Percentiles rank a stretch among this genome's conserved stretches.
These are phyloP conservation scores for Heliopora coerulea DNA, from an alignment of 92 coral and sea anemone genomes.

Conservation along the genomic window DNA sequence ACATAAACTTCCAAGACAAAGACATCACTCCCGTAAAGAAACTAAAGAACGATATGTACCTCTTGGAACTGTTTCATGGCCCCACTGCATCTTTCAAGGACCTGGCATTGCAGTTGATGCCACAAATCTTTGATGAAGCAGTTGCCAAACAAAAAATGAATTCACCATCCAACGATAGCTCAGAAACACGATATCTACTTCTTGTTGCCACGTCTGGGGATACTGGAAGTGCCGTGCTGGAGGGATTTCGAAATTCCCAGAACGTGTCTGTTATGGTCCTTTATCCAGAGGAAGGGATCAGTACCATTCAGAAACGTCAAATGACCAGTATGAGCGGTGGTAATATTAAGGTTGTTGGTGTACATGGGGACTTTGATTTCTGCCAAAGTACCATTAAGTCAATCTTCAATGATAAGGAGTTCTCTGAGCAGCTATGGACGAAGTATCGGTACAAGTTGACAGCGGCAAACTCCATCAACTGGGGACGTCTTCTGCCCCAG, in stretches of 20 bases:
- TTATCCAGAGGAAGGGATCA: constrained; percentile 78
- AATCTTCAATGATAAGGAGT: constrained; percentile 63
- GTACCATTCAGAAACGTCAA: constrained; percentile 71
- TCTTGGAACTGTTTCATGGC: constrained; percentile 81
- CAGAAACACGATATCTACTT: constrained; percentile 49
- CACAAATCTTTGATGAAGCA: constrained; percentile 76
- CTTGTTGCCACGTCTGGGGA: constrained; percentile 97
- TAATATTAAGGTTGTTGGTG: constrained; percentile 69
- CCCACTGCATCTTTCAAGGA: constrained; percentile 98
- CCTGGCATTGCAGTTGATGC: constrained; percentile 81
- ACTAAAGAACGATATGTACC: constrained; percentile 54
- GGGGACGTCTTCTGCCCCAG: constrained; percentile 94
- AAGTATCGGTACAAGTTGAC: constrained; percentile 44
- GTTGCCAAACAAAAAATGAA: constrained; percentile 12
- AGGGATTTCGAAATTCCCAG: constrained; percentile 66
- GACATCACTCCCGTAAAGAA: constrained; percentile 68
- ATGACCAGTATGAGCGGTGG: constrained; percentile 63
- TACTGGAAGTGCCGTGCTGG: constrained; percentile 91
- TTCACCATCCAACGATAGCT: constrained; percentile 5
- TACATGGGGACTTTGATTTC: constrained; percentile 77
- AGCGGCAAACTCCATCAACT: constrained; percentile 93
- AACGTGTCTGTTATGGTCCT: constrained; percentile 59
- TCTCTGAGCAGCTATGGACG: constrained; percentile 48
- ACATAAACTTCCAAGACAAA: constrained; percentile 70
- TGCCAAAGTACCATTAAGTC: constrained; percentile 81